Evolutionary conservation across 1,140 invertebrate species (phyloP).

Genomic region (Steinernema feltiae): DNA sequence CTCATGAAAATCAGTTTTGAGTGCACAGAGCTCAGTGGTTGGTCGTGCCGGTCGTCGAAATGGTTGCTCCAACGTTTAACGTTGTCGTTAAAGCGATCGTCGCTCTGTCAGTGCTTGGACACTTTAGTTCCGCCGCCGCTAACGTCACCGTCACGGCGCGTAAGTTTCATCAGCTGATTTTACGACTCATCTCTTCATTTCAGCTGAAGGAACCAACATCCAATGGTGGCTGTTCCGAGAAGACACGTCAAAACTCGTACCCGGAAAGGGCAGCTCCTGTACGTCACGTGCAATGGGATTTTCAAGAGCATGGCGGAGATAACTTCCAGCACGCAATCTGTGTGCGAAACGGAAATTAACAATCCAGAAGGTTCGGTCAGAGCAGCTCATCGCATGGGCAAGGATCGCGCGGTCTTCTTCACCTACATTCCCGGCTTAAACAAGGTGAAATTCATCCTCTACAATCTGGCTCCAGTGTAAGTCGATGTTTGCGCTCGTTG

Average conservation of each 20-base stretch:
- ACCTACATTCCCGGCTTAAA: neutral
- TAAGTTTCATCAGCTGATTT: too few relatives aligned
- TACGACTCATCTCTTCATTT: neutral
- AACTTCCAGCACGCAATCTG: neutral
- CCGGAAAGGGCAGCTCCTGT: neutral
- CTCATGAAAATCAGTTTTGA: too few relatives aligned
- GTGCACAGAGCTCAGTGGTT: too few relatives aligned
- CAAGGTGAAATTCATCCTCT: neutral
- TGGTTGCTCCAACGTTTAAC: too few relatives aligned
- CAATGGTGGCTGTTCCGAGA: neutral
- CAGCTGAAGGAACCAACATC: neutral
- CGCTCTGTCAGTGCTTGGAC: too few relatives aligned
- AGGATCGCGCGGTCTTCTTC: neutral
- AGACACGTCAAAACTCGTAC: neutral
- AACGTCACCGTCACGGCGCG: too few relatives aligned
- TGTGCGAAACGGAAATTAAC: neutral
- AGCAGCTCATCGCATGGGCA: neutral
- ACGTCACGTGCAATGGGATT: neutral
- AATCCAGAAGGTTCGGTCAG: neutral
- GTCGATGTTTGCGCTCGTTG: neutral
- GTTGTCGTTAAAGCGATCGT: too few relatives aligned
- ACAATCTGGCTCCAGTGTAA: neutral
- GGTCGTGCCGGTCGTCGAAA: too few relatives aligned
- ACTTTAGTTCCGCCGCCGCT: too few relatives aligned
- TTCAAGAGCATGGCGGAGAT: neutral